phyloP scores from a whole-genome alignment of 2,797 vertebrate genomes.

The Selene dorsalis region DNA sequence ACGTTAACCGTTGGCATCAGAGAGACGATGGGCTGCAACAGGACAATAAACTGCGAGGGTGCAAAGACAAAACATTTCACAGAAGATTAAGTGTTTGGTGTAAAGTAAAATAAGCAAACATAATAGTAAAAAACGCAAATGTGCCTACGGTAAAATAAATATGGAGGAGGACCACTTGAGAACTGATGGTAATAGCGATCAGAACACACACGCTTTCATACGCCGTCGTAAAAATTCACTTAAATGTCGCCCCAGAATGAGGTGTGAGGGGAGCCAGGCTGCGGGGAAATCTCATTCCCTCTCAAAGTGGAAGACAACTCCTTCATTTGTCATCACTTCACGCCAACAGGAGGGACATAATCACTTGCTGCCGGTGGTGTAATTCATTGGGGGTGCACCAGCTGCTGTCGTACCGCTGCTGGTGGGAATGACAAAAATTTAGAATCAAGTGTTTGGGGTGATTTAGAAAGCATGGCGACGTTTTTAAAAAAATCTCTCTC shows the following conservation, averaged over 20 bases:
- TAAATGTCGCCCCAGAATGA: conserved; percentile 46
- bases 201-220: neutral
- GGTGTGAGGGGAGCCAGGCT: conserved; percentile 48
- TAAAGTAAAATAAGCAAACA: neutral
- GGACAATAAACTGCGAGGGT: neutral
- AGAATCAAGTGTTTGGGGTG: conserved; percentile 42
- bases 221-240: conserved; percentile 1
- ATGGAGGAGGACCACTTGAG: neutral
- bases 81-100: neutral
- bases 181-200: conserved; percentile 12
- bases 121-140: neutral
- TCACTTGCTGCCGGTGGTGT: conserved; percentile 70
- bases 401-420: conserved; percentile 63
- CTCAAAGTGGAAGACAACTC: conserved; percentile 60
- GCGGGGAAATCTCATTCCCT: conserved; percentile 52
- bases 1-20: conserved; percentile 31
- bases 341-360: conserved; percentile 73
- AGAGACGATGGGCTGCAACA: neutral
- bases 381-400: conserved; percentile 70
- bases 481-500: conserved; percentile 24
- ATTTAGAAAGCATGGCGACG: conserved; percentile 34
- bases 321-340: conserved; percentile 72
- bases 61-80: conserved; percentile 4
- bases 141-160: neutral
- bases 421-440: conserved; percentile 47